Conservation (phyloP, 2,113 vertebrate genomes). For the Rana temporaria region DNA sequence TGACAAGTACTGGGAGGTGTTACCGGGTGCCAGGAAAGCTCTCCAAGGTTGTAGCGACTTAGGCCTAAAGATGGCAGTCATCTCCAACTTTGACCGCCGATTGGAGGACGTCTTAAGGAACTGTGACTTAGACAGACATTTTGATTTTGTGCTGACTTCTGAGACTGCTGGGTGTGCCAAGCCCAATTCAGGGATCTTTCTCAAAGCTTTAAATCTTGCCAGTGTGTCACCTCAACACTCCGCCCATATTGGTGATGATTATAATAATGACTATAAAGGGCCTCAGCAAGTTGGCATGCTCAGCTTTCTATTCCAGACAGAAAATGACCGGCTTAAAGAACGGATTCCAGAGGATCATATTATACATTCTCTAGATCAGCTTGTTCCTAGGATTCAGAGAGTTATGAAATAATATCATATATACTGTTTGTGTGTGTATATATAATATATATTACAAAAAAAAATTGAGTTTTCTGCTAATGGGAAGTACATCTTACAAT, state of each 20-base stretch:
- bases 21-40: conserved; percentile 77
- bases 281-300: conserved; percentile 82
- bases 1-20: conserved; percentile 81
- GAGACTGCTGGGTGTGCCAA: conserved; percentile 82
- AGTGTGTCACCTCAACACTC: conserved; percentile 63
- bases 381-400: conserved; percentile 66
- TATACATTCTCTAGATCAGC: conserved; percentile 67
- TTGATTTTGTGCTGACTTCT: conserved; percentile 87
- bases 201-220: conserved; percentile 74
- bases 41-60: conserved; percentile 73
- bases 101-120: conserved; percentile 77
- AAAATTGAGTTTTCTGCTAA: too few species aligned
- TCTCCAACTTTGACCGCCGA: conserved; percentile 91
- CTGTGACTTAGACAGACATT: conserved; percentile 79
- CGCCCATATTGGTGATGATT: conserved; percentile 86
- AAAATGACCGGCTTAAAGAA: accelerated
- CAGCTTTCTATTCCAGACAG: conserved; percentile 76
- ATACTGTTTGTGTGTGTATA: too few species aligned
- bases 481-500: too few species aligned
- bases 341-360: conserved; percentile 67
- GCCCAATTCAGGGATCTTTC: conserved; percentile 81
- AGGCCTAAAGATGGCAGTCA: conserved; percentile 80
- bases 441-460: too few species aligned
- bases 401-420: conserved; percentile 16
- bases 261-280: conserved; percentile 81